These are phyloP conservation scores for Silurus glanis DNA, from an alignment of 2,113 vertebrate genomes.

Conservation along the genomic window DNA sequence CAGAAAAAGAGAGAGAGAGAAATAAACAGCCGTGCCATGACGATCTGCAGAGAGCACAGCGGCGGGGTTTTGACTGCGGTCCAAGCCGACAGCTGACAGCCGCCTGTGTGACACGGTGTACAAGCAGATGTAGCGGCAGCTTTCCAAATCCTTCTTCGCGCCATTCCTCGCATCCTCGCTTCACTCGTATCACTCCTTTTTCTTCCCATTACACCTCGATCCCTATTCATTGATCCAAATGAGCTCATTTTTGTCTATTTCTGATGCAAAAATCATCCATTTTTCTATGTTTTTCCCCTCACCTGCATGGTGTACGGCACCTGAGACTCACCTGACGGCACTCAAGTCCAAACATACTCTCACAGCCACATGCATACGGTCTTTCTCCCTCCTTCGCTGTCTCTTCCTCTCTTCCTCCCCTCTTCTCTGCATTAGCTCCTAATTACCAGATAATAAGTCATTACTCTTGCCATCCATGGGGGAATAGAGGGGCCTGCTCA, in stretches of 20 bases:
- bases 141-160: conserved; percentile 72
- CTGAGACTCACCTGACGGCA: conserved; percentile 71
- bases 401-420: conserved; percentile 16
- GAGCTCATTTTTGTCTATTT: not conserved
- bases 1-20: conserved; percentile 26
- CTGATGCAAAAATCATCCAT: conserved; percentile 1
- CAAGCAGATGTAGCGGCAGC: conserved; percentile 77
- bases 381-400: conserved; percentile 58
- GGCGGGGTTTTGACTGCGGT: conserved; percentile 72
- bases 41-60: conserved; percentile 59
- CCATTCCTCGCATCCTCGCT: conserved; percentile 52
- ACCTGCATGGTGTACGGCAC: conserved; percentile 60
- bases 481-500: conserved; percentile 58
- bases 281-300: conserved; percentile 8
- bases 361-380: not conserved
- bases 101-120: conserved; percentile 71
- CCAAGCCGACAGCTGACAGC: conserved; percentile 79
- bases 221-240: not conserved
- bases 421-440: conserved; percentile 62
- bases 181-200: conserved; percentile 43
- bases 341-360: conserved; percentile 60
- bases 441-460: conserved; percentile 69
- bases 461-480: conserved; percentile 56
- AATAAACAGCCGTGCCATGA: conserved; percentile 58
- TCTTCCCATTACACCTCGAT: not conserved